Evolutionary conservation across 2,113 vertebrate species (phyloP).

Genomic region (Poeciliopsis turrubarensis): DNA sequence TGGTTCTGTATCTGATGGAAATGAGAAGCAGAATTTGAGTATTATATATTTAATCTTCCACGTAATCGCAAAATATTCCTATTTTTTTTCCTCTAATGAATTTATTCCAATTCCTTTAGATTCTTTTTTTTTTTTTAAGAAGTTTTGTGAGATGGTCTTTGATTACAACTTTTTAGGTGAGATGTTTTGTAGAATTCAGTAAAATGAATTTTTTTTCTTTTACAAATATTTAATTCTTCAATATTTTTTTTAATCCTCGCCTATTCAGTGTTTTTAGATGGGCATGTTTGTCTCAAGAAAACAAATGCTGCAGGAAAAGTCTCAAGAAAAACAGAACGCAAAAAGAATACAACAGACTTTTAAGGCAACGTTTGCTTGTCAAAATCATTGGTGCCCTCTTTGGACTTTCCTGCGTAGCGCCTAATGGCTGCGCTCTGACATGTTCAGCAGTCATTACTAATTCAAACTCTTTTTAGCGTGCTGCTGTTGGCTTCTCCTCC

Average conservation of each 20-base stretch:
- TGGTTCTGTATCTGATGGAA: neutral
- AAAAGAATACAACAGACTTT: neutral
- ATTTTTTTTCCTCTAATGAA: too few relatives aligned
- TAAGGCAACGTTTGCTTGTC: slow-evolving; percentile 1
- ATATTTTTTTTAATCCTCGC: neutral
- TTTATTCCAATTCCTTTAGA: neutral
- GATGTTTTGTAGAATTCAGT: neutral
- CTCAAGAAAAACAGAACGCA: neutral
- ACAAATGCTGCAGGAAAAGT: neutral
- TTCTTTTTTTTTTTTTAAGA: neutral
- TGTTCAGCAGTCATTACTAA: slow-evolving; percentile 45
- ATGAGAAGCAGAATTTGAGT: neutral
- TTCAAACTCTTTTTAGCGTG: slow-evolving; percentile 41
- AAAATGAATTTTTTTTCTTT: neutral
- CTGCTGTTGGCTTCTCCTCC: slow-evolving; percentile 38
- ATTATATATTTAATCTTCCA: neutral
- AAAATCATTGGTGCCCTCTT: slow-evolving; percentile 10
- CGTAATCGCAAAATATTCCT: too few relatives aligned
- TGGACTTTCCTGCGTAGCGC: slow-evolving; percentile 33
- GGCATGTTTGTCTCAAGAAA: too few relatives aligned
- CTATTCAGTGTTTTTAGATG: neutral
- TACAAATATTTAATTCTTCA: too few relatives aligned
- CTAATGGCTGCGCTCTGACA: slow-evolving; percentile 43
- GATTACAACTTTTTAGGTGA: slow-evolving; percentile 8
- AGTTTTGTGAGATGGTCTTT: neutral